Evolutionary conservation across 2,797 vertebrate genomes (phyloP).

Genomic region (Notoglanidium macrostoma): DNA sequence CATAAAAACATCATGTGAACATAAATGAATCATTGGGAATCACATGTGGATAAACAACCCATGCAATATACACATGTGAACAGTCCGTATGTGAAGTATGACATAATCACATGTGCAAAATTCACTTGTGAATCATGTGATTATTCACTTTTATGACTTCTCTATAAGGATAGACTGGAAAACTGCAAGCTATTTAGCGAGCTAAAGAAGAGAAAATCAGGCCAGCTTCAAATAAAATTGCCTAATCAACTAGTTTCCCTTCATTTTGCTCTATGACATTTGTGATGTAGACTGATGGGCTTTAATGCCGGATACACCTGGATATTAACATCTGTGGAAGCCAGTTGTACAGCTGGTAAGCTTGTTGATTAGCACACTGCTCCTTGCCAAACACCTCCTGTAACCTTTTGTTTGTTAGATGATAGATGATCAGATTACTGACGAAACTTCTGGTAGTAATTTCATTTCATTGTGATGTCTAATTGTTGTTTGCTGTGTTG

Average conservation of each 20-base stretch:
- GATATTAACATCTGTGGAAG: conserved; percentile 31
- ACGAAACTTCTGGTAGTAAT: conserved; percentile 43
- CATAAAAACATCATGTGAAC: background rate
- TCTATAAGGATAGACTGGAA: background rate
- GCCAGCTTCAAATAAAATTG: background rate
- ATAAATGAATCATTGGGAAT: background rate
- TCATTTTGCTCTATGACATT: conserved; percentile 8
- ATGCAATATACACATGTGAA: background rate
- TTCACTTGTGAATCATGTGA: background rate
- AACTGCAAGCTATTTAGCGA: background rate
- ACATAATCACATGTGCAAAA: background rate
- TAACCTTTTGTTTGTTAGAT: conserved; percentile 43
- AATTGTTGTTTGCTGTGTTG: conserved; percentile 20
- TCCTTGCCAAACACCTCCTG: conserved; percentile 15
- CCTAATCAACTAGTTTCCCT: conserved; percentile 29
- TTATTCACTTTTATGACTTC: background rate
- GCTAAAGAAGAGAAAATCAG: background rate
- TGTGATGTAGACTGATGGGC: conserved; percentile 19
- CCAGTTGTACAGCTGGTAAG: conserved; percentile 31
- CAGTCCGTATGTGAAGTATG: background rate
- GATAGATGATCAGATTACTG: conserved; percentile 32
- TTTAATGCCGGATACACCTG: conserved; percentile 30
- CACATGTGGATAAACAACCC: background rate
- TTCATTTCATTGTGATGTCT: conserved; percentile 28
- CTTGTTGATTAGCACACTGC: conserved; percentile 34